These are phyloP conservation scores for Oriolus oriolus DNA, from an alignment of 2,113 vertebrate species.

Conservation along the genomic window DNA sequence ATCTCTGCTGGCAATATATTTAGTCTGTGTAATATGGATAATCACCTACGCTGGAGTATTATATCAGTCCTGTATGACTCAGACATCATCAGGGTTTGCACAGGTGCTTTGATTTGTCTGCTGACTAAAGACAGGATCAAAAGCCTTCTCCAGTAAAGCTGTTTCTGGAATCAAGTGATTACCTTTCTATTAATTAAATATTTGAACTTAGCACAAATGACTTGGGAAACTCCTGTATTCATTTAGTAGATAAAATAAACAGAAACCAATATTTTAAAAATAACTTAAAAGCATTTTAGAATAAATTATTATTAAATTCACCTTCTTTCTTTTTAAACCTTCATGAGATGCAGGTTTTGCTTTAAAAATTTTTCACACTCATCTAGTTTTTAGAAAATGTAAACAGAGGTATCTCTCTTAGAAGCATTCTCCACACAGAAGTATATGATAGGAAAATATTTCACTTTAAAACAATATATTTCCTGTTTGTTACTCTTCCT, in stretches of 20 bases:
- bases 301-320: background rate
- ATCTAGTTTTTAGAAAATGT: background rate
- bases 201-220: background rate
- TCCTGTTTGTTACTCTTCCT: background rate
- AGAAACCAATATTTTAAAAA: background rate
- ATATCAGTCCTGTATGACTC: background rate
- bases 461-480: background rate
- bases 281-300: background rate
- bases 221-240: background rate
- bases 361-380: background rate
- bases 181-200: background rate
- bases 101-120: background rate
- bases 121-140: background rate
- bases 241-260: background rate
- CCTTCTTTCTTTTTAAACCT: background rate
- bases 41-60: background rate
- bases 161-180: background rate
- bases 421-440: background rate
- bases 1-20: background rate
- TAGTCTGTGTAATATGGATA: background rate
- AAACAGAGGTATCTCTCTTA: background rate
- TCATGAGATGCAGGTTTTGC: background rate
- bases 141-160: background rate
- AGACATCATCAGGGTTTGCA: background rate
- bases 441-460: background rate